Base-by-base conservation (phyloP, 2,888 invertebrate genomes). In the Drosophila seclusa region DNA sequence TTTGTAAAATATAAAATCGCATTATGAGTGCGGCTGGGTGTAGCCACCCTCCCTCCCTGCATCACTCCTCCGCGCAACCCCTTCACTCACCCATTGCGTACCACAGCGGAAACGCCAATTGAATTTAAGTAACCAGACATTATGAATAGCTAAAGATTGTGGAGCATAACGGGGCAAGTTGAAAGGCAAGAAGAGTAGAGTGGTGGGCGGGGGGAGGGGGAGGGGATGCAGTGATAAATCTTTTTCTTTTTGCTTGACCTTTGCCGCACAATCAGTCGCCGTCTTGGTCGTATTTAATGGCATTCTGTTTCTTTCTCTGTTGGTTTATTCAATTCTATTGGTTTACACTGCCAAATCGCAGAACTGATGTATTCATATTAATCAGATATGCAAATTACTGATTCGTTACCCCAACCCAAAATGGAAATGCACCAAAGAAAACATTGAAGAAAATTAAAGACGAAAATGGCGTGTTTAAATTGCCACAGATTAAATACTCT, bases 351-450 rank as follows among this genome's bases (percentile, higher is more conserved):
- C 69, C 69, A 90, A 90, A 83, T 83, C 80, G 82, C 61, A 69
- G 69, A 86, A 76, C 77, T 83, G 75, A 80, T 82, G 74, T 82
- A 87, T 91, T 89, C 80, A 82, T 91, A 89, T 91, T 90, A 91
- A 91, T 90, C 89, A 91, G 79, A 73, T 90, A 89, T 89, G 89
- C 77, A 89, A 91, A 90, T 91, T 73, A 55, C 62, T 63, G 60
- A 68, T 48, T 74, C 66, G 59, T 71, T 58, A 52, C 54, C 42
- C 31, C 13, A 50, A 54, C 24, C 45, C 63, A 40, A 59, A 73
- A 67, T 68, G 71, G 52, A 76, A 87, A 72, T 72, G 57, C 57
- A 54, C 66, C 55, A 73, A 36, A 36, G 13, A 10, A 36, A 58
- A 53, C 32, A 31, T 52, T 49, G 48, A 13, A 59, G 53, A 59